phyloP scores from a whole-genome alignment of 2,797 vertebrate species.

The Spondyliosoma cantharus region DNA sequence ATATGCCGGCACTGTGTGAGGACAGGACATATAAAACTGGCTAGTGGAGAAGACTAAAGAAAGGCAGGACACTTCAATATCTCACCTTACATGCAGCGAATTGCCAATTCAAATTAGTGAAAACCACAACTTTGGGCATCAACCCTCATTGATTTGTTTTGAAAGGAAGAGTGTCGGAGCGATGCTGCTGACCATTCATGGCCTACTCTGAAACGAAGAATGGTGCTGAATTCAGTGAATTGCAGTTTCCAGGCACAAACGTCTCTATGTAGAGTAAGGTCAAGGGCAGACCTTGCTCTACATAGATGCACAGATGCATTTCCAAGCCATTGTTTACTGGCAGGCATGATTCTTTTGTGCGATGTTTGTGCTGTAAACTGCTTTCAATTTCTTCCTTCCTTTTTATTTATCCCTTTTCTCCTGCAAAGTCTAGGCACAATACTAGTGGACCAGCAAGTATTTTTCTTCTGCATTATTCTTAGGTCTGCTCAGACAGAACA shows the following conservation, averaged over 20 bases:
- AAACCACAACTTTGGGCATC: not conserved
- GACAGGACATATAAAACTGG: not conserved
- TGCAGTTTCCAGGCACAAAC: slow-evolving; percentile 15
- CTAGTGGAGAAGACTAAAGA: not conserved
- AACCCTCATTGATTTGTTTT: not conserved
- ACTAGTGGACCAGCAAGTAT: too few species aligned
- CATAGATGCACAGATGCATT: too few species aligned
- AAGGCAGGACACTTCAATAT: not conserved
- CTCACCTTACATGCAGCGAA: not conserved
- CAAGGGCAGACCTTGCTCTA: too few species aligned
- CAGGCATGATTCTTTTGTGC: slow-evolving; percentile 21
- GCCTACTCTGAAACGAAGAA: not conserved
- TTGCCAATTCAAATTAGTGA: not conserved
- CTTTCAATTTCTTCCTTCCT: slow-evolving; percentile 11
- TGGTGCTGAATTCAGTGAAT: slow-evolving; percentile 1
- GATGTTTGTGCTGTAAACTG: slow-evolving; percentile 25
- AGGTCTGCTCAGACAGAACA: slow-evolving; percentile 28
- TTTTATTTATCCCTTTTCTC: not conserved
- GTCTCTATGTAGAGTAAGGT: slow-evolving; percentile 2
- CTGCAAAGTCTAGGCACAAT: not conserved
- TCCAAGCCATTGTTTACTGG: slow-evolving; percentile 36
- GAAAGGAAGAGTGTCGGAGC: not conserved
- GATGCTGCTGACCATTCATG: not conserved
- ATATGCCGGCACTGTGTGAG: not conserved
- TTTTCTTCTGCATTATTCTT: slow-evolving; percentile 45